phyloP scores from a whole-genome alignment of 2,113 vertebrate genomes.

The Microcebus lehilahytsara region DNA sequence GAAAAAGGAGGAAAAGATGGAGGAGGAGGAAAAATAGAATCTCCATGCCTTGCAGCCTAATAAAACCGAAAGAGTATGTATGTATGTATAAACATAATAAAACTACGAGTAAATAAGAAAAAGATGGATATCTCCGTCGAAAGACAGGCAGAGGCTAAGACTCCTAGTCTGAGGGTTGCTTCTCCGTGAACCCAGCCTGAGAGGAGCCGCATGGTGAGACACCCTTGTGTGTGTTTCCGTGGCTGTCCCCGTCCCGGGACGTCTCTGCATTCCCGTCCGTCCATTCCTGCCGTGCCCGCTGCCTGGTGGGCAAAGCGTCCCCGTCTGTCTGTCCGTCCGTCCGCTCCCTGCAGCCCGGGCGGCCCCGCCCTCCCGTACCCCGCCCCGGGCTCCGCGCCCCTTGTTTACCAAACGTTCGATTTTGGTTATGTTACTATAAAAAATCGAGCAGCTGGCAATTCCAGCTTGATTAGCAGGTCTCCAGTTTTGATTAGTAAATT shows the following conservation, averaged over 20 bases:
- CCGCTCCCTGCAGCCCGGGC: neutral
- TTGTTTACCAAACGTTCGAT: constrained; percentile 86
- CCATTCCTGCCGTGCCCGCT: too few species aligned
- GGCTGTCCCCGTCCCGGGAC: neutral
- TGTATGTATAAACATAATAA: neutral
- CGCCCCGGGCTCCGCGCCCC: constrained; percentile 38
- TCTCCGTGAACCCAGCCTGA: neutral
- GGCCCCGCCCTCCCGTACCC: neutral
- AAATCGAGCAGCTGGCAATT: constrained; percentile 89
- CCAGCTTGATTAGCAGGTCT: constrained; percentile 90
- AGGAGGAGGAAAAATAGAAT: neutral
- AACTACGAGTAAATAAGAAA: neutral
- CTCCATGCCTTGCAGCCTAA: neutral
- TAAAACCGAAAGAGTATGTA: neutral
- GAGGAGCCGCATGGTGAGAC: rapidly evolving
- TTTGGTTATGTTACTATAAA: constrained; percentile 89
- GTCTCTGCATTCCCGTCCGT: rapidly evolving
- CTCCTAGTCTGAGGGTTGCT: neutral
- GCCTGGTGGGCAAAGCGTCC: neutral
- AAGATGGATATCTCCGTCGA: too few species aligned
- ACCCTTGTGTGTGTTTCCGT: rapidly evolving
- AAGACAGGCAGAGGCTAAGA: neutral
- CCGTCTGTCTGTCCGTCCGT: constrained; percentile 25
- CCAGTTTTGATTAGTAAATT: constrained; percentile 91
- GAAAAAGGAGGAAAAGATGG: neutral